Conservation (phyloP, 2,888 invertebrate species). For the Dynastes grantii region DNA sequence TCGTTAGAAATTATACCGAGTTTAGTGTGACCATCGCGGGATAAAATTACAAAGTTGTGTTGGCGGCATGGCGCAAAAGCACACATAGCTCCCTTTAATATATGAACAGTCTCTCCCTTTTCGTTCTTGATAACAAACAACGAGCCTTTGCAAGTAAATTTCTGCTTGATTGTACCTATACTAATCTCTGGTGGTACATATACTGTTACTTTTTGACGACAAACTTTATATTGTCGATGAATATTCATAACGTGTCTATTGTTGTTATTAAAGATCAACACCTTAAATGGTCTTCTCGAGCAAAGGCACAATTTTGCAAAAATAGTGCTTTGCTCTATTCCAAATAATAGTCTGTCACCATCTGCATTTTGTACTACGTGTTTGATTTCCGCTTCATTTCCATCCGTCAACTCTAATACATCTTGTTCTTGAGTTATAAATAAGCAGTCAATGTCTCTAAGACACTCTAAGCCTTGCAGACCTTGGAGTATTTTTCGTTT, state of each 20-base stretch:
- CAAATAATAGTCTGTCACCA: slow-evolving; percentile 35
- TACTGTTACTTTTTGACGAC: slow-evolving; percentile 14
- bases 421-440: slow-evolving; percentile 27
- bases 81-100: not conserved
- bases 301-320: slow-evolving; percentile 34
- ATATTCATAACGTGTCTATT: slow-evolving; percentile 33
- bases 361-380: slow-evolving; percentile 35
- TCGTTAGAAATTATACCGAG: slow-evolving; percentile 30
- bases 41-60: slow-evolving; percentile 2
- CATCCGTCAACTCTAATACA: not conserved
- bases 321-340: slow-evolving; percentile 34
- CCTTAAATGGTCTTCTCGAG: slow-evolving; percentile 29
- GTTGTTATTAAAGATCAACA: slow-evolving; percentile 27
- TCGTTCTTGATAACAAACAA: slow-evolving; percentile 28
- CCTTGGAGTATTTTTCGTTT: not conserved
- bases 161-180: slow-evolving; percentile 34
- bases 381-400: slow-evolving; percentile 9
- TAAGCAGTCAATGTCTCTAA: not conserved
- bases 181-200: slow-evolving; percentile 18
- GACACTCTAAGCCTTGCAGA: slow-evolving; percentile 9
- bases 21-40: slow-evolving; percentile 14
- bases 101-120: slow-evolving; percentile 25
- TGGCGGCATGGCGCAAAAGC: slow-evolving; percentile 21
- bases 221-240: not conserved
- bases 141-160: slow-evolving; percentile 27